A percentile compares a stretch with the other conserved stretches of the same genome.
phyloP scores from a whole-genome alignment of 2,888 invertebrate species.

The Meteorus cinctellus region DNA sequence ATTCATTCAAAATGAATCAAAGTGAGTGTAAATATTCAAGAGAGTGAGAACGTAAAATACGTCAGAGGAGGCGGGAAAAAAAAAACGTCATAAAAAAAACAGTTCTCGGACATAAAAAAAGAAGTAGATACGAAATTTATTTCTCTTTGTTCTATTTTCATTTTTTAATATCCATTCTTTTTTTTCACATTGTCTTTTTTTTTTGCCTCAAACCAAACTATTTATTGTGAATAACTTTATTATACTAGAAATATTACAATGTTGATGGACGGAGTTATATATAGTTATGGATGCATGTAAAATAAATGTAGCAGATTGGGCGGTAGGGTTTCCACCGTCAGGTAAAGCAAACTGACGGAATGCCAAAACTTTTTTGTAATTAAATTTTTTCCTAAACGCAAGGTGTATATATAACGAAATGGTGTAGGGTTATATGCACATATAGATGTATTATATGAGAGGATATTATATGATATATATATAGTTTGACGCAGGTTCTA shows the following conservation, averaged over 20 bases:
- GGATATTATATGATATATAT: background rate
- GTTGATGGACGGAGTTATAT: slow-evolving; percentile 41
- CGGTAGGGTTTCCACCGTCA: slow-evolving; percentile 60
- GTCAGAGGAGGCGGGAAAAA: slow-evolving; percentile 14
- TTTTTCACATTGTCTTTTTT: background rate
- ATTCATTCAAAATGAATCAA: slow-evolving; percentile 40
- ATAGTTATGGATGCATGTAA: slow-evolving; percentile 46
- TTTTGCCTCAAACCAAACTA: background rate
- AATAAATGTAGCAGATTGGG: slow-evolving; percentile 40
- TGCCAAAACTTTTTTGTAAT: slow-evolving; percentile 74
- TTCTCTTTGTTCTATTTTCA: background rate
- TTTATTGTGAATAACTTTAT: slow-evolving; percentile 19
- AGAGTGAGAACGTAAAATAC: slow-evolving; percentile 37
- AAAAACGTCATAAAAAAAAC: slow-evolving; percentile 8
- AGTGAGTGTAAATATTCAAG: slow-evolving; percentile 48
- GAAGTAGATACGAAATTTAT: too few relatives aligned
- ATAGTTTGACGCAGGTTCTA: background rate
- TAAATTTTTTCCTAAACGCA: slow-evolving; percentile 69
- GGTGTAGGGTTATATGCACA: background rate
- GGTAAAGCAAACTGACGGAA: slow-evolving; percentile 72
- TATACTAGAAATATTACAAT: slow-evolving; percentile 31
- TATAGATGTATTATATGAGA: background rate
- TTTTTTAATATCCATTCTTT: background rate
- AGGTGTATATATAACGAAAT: slow-evolving; percentile 44
- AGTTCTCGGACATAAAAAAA: too few relatives aligned